Evolutionary conservation across 2,113 vertebrate species (phyloP), one percentile per base, ranked within the genome.

Genomic region (Salminus brasiliensis): DNA sequence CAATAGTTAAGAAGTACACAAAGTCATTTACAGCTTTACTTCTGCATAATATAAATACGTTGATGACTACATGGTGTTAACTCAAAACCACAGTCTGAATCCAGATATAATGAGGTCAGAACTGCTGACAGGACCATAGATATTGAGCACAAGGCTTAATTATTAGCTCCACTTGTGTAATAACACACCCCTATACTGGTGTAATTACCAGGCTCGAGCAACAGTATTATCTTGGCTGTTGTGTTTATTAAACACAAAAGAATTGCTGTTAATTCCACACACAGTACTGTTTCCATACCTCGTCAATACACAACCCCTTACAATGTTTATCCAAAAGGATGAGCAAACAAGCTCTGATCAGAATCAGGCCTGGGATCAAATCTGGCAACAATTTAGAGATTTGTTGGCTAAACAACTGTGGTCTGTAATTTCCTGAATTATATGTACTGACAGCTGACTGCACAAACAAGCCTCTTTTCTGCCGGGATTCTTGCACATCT

Each of bases 401-500:
- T 16, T 69, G 66, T 25, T 68, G 65, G 43, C 5, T 39, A 30
- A 68, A 27, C 16, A 45, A 7, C 72, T 72, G 43, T 79, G 32
- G 77, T 62, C 3, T 62, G 57, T 79, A 36, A 47, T 49, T 36
- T 21, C n/a, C 45, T 13, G 2, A 47, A 62, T 30, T 21, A 77
- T 55, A 68, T 68, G 49, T 34, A 10, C 47, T 77, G 27, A 68
- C n/a, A 66, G 27, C 7, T 18, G 16, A 25, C n/a, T n/a, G n/a
- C 30, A 72, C 78, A 79, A 72, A 79, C 78, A 55, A 30, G 77
- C 11, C 39, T 11, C 77, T 78, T 63, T 36, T 72, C 77, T 27
- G 63, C 70, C 16, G 12, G 32, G 32, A 32, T 70, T 25, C 32
- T 67, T n/a, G 60, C 41, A n/a, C 75, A 18, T 34, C 25, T 27